phyloP scores from a whole-genome alignment of 2,113 vertebrate genomes.

The Neopipo cinnamomea region DNA sequence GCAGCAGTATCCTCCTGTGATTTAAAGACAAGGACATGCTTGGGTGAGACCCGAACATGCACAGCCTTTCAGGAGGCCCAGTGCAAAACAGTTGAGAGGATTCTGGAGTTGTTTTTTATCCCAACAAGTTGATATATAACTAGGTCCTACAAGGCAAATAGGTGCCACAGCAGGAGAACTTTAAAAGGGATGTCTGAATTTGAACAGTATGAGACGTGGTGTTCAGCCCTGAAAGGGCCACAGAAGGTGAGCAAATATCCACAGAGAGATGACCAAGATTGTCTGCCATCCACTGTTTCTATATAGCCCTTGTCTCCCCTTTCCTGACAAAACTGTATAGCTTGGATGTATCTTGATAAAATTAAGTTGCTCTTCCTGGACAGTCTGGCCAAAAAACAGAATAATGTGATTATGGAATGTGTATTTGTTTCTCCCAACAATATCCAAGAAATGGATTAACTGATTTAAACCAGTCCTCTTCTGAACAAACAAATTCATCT shows the following conservation, averaged over 20 bases:
- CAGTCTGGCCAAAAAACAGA: not conserved
- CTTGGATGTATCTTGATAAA: not conserved
- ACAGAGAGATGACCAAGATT: not conserved
- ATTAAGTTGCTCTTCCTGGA: not conserved
- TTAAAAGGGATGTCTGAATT: not conserved
- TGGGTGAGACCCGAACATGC: not conserved
- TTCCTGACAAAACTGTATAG: not conserved
- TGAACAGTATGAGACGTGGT: not conserved
- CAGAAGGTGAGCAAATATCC: not conserved
- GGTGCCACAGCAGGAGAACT: not conserved
- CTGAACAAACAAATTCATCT: conserved; percentile 33
- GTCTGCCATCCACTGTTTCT: not conserved
- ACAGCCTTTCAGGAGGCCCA: not conserved
- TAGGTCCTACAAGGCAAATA: not conserved
- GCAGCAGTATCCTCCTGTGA: not conserved
- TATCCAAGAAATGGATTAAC: not conserved
- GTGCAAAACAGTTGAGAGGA: not conserved
- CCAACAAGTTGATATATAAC: not conserved
- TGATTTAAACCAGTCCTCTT: conserved; percentile 12
- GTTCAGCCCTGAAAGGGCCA: not conserved
- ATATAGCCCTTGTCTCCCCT: not conserved
- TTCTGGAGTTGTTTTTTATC: not conserved
- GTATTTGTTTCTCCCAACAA: conserved; percentile 11
- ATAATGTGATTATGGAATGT: not conserved
- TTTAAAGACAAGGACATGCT: not conserved